A percentile compares a stretch with the other conserved stretches of the same genome.
Evolutionary conservation across 2,113 vertebrate genomes (phyloP).

Genomic region (Odocoileus virginianus): DNA sequence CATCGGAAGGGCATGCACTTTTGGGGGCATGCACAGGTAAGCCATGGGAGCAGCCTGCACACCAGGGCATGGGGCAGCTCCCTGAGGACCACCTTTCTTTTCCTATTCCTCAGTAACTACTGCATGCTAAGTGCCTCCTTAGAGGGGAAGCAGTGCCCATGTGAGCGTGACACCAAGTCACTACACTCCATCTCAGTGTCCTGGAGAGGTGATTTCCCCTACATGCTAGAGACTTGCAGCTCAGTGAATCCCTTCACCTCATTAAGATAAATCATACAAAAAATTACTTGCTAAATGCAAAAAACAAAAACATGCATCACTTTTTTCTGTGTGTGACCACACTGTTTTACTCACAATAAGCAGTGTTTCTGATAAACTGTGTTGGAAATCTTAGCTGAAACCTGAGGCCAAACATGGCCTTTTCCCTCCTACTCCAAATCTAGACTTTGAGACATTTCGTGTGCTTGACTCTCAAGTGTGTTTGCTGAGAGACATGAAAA

Average conservation of each 20-base stretch:
- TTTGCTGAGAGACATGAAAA: not conserved
- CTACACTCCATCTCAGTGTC: not conserved
- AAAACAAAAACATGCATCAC: not conserved
- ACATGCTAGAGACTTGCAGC: not conserved
- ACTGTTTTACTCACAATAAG: not conserved
- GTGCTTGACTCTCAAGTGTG: not conserved
- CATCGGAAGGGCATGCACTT: fast-evolving
- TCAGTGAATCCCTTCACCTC: not conserved
- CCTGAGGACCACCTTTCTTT: not conserved
- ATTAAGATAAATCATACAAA: not conserved
- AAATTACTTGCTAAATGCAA: not conserved
- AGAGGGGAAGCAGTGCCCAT: not conserved
- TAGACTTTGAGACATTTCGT: not conserved
- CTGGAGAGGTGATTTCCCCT: not conserved
- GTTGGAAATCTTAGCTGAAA: not conserved
- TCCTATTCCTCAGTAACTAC: not conserved
- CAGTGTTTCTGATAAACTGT: not conserved
- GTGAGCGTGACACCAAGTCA: not conserved
- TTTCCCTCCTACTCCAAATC: not conserved
- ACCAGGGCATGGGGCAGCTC: not conserved
- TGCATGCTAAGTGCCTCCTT: fast-evolving
- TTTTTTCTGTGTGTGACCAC: not conserved
- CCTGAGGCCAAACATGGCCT: not conserved
- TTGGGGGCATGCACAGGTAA: not conserved
- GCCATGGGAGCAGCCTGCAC: not conserved